phyloP scores from a whole-genome alignment of 1,140 invertebrate species.

The Steinernema khuongi region DNA sequence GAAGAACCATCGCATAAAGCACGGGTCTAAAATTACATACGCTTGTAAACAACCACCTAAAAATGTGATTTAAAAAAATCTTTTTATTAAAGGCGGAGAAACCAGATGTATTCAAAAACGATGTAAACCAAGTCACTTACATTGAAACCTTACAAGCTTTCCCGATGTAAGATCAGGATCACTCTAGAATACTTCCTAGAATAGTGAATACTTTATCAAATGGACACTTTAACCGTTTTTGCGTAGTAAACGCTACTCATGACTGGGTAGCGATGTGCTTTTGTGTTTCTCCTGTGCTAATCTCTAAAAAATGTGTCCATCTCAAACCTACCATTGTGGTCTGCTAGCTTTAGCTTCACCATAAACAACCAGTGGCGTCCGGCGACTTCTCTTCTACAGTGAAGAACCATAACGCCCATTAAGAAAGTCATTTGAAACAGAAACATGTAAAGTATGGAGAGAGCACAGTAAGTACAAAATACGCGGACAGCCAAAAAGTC shows the following conservation, averaged over 20 bases:
- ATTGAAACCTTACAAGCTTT: neutral
- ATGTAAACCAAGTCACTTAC: too few relatives aligned
- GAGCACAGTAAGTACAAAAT: slow-evolving; percentile 55
- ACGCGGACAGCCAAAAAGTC: slow-evolving; percentile 54
- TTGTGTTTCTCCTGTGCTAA: too few relatives aligned
- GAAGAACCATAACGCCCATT: slow-evolving; percentile 45
- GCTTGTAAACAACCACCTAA: neutral
- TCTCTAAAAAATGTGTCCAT: too few relatives aligned
- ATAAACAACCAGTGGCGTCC: slow-evolving; percentile 42
- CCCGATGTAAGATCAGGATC: too few relatives aligned
- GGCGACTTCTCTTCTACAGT: slow-evolving; percentile 48
- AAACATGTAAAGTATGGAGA: slow-evolving; percentile 53
- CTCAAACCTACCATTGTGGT: neutral
- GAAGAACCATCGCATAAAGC: neutral
- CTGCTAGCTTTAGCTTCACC: neutral
- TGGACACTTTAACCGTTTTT: too few relatives aligned
- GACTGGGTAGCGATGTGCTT: too few relatives aligned
- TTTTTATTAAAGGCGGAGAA: too few relatives aligned
- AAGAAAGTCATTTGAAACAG: slow-evolving; percentile 55
- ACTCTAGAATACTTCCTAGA: too few relatives aligned
- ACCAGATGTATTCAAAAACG: too few relatives aligned
- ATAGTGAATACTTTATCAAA: too few relatives aligned
- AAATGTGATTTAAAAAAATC: neutral
- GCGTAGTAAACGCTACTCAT: too few relatives aligned
- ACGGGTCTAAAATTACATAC: neutral